phyloP scores from a whole-genome alignment of 2,113 vertebrate species.

The Notarius lentiginosus region DNA sequence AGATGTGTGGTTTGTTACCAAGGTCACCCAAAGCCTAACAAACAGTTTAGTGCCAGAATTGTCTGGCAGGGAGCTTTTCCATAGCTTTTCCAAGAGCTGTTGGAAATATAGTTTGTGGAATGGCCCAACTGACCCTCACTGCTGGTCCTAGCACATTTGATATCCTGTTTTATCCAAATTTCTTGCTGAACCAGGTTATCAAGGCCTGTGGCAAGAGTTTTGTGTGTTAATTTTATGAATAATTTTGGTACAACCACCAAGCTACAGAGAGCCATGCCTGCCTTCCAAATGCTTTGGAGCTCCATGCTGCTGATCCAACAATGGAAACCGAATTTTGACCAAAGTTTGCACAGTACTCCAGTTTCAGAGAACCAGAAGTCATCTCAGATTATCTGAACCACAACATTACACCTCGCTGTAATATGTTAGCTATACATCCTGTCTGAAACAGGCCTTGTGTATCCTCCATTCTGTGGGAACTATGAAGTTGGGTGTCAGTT shows the following conservation, averaged over 20 bases:
- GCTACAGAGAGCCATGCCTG: neutral
- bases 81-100: slow-evolving; percentile 11
- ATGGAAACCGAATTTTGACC: too few species aligned
- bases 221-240: neutral
- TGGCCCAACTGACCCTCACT: neutral
- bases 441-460: neutral
- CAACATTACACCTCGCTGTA: neutral
- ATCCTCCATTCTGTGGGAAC: neutral
- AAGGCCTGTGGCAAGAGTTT: neutral
- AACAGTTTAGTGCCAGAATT: slow-evolving; percentile 38
- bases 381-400: neutral
- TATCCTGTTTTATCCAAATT: neutral
- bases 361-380: neutral
- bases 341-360: neutral
- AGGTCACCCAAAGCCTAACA: slow-evolving; percentile 37
- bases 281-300: neutral
- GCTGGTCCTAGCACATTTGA: neutral
- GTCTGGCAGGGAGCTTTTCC: slow-evolving; percentile 22
- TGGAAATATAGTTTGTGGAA: slow-evolving; percentile 19
- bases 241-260: neutral
- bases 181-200: neutral
- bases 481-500: neutral
- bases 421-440: neutral
- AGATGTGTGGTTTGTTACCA: slow-evolving; percentile 46
- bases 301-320: neutral